Evolutionary conservation across 2,888 invertebrate species (phyloP).

Genomic region (Baccha elongata): DNA sequence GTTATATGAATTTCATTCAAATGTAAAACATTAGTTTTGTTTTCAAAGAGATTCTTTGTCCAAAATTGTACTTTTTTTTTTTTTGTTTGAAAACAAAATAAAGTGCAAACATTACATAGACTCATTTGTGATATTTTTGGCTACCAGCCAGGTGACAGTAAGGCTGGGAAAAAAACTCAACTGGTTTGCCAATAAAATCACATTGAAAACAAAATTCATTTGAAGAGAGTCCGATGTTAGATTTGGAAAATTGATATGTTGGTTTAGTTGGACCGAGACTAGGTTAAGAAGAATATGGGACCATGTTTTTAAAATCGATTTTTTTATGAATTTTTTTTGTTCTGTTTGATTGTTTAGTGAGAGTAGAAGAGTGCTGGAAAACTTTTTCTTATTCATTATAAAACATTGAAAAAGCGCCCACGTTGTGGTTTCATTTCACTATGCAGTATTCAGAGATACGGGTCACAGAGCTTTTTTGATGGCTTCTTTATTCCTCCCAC

Average conservation of each 20-base stretch:
- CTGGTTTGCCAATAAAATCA: constrained; percentile 54
- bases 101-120: constrained; percentile 19
- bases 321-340: not conserved
- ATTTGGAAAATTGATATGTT: constrained; percentile 1
- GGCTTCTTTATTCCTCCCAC: not conserved
- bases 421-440: not conserved
- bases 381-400: constrained; percentile 3
- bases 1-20: constrained; percentile 46
- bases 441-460: constrained; percentile 20
- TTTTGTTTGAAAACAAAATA: constrained; percentile 13
- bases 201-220: constrained; percentile 6
- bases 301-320: constrained; percentile 39
- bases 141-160: constrained; percentile 64
- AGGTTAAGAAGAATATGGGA: constrained; percentile 40
- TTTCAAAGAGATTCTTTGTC: constrained; percentile 3
- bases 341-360: not conserved
- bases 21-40: constrained; percentile 24
- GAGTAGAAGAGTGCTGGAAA: constrained; percentile 1
- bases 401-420: not conserved
- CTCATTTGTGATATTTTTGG: constrained; percentile 51
- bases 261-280: constrained; percentile 1
- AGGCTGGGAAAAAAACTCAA: constrained; percentile 40
- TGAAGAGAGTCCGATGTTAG: constrained; percentile 14
- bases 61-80: constrained; percentile 28
- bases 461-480: not conserved